Percentiles rank a stretch among this genome's conserved stretches.
These are phyloP conservation scores for Nephila pilipes DNA, from an alignment of 1,140 invertebrate genomes.

Conservation along the genomic window DNA sequence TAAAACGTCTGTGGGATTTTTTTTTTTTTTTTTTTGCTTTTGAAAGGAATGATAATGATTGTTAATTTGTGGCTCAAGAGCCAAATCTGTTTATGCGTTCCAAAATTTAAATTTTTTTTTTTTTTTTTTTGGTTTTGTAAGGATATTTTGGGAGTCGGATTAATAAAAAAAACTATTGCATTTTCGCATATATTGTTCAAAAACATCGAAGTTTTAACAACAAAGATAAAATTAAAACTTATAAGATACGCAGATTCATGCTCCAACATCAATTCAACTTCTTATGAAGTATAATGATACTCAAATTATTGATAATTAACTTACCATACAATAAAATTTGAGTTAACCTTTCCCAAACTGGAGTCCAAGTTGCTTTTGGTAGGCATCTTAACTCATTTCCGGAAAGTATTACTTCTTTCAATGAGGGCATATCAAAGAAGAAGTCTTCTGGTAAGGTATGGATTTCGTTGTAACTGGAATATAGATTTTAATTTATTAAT, in stretches of 20 bases:
- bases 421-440: slow-evolving; percentile 70
- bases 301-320: neutral
- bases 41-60: neutral
- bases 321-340: slow-evolving; percentile 44
- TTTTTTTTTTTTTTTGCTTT: neutral
- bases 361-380: slow-evolving; percentile 47
- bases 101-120: no score
- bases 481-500: neutral
- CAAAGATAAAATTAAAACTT: no score
- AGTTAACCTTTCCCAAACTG: slow-evolving; percentile 45
- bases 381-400: slow-evolving; percentile 68
- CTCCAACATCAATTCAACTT: no score
- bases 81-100: no score
- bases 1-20: no score
- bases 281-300: no score
- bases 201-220: no score
- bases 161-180: neutral
- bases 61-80: no score
- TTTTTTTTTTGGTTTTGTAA: neutral
- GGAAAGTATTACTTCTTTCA: slow-evolving; percentile 71
- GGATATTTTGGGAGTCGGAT: neutral
- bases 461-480: slow-evolving; percentile 54
- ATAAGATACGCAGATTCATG: no score
- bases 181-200: neutral
- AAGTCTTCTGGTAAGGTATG: slow-evolving; percentile 56